Evolutionary conservation across 2,797 vertebrate genomes (phyloP), one percentile per base, ranked within the genome.

Genomic region (Chaetodon trifasciatus): DNA sequence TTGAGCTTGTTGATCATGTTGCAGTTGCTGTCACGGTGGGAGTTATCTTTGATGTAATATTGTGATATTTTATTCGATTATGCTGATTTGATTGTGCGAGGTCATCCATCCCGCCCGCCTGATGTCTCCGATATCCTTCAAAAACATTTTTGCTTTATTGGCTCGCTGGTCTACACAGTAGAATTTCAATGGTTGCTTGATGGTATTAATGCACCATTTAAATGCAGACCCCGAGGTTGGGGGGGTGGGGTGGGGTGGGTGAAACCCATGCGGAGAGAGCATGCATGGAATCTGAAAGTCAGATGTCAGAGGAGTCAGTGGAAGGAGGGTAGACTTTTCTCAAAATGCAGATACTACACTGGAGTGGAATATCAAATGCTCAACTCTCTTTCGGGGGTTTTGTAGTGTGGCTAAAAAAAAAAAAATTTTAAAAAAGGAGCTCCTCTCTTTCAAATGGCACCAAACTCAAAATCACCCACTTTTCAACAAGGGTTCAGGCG

Each of bases 161-260:
- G 95, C 96, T 94, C 79, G 92, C 90, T 92, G 91, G 91, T 95
- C 93, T 91, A 92, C 94, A 94, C 91, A 88, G 93, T 93, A 94
- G 97, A 97, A 97, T 97, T 96, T 95, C 96, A 97, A 97, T 96
- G 94, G 92, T 92, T 87, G 95, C 96, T 97, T 97, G 96, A 96
- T 96, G 95, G 95, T 94, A 96, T 97, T 97, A 96, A 93, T 95
- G 91, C 96, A 92, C 88, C 88, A 91, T 94, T 93, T 92, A 84
- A 91, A 91, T 91, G 86, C 87, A 91, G 87, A 82, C 73, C 79
- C 83, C 16, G 82, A 58, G 82, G 86, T 79, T 79, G 47, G 53
- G 28, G 28, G 28, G 28, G 28, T 28, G 19, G 35, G 2, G 40
- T 17, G 42, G 65, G 35, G 63, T 9, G 3, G 19, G 1, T 5